Evolutionary conservation across 64 coral and sea anemone species (phyloP).

Genomic region (Trachythela sp.): DNA sequence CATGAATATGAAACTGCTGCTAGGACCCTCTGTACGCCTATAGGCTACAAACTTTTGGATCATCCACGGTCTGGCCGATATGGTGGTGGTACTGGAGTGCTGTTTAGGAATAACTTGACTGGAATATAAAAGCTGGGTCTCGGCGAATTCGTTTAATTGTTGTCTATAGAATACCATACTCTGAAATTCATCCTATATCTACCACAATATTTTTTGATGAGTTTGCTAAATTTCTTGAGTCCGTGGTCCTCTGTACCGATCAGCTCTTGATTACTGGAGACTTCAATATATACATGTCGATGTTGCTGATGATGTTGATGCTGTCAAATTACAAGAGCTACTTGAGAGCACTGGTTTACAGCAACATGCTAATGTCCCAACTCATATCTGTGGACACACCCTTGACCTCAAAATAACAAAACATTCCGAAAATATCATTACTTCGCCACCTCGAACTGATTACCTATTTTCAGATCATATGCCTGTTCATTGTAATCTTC

Average conservation of each 20-base stretch:
- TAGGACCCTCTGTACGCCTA: background rate
- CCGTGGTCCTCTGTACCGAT: background rate
- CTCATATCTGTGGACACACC: constrained; percentile 44
- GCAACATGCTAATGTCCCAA: constrained; percentile 31
- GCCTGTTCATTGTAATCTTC: background rate
- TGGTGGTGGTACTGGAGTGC: constrained; percentile 16
- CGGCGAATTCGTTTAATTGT: background rate
- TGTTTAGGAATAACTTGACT: constrained; percentile 1
- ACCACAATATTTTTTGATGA: background rate
- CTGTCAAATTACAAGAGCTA: background rate
- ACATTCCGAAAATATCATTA: background rate
- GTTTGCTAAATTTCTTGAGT: background rate
- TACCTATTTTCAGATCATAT: constrained; percentile 29
- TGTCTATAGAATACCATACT: constrained; percentile 18
- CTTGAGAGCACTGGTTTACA: background rate
- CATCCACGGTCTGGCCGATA: background rate
- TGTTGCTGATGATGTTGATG: background rate
- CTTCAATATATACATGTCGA: background rate
- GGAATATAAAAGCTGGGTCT: background rate
- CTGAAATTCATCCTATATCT: background rate
- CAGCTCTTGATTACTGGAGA: background rate
- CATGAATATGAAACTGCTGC: background rate
- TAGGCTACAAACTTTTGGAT: background rate
- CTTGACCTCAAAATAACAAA: constrained; percentile 36
- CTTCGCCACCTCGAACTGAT: background rate